Conservation (phyloP, 2,113 vertebrate species). For the Hemibagrus wyckioides region DNA sequence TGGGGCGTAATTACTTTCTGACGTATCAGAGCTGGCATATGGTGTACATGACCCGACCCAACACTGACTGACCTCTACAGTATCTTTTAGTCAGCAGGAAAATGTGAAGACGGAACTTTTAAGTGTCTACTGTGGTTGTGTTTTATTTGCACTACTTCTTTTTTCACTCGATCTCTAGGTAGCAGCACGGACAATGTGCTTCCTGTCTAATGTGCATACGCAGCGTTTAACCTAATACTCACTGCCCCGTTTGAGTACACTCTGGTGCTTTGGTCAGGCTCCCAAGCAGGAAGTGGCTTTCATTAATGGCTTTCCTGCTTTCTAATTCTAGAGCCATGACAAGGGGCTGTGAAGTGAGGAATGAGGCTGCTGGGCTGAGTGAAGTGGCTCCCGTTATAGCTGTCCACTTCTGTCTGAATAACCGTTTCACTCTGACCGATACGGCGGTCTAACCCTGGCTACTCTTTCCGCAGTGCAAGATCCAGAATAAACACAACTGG, state of each 20-base stretch:
- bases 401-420: slow-evolving; percentile 2
- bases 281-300: slow-evolving; percentile 31
- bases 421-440: background rate
- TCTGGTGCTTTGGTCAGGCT: slow-evolving; percentile 17
- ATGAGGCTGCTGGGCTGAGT: slow-evolving; percentile 16
- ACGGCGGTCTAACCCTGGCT: background rate
- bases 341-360: slow-evolving; percentile 20
- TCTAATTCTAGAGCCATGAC: slow-evolving; percentile 35
- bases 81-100: background rate
- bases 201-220: slow-evolving; percentile 4
- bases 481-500: background rate
- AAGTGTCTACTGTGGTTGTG: background rate
- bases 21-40: background rate
- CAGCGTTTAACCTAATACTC: background rate
- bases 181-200: background rate
- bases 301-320: slow-evolving; percentile 38
- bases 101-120: no score
- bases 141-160: background rate
- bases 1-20: background rate
- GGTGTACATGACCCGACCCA: background rate
- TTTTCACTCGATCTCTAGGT: background rate
- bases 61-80: background rate
- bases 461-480: background rate
- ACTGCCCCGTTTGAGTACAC: background rate
- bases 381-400: slow-evolving; percentile 25